Evolutionary conservation across 1,140 invertebrate species (phyloP), one percentile per base, ranked within the genome.

Genomic region (Sycophila sp.): DNA sequence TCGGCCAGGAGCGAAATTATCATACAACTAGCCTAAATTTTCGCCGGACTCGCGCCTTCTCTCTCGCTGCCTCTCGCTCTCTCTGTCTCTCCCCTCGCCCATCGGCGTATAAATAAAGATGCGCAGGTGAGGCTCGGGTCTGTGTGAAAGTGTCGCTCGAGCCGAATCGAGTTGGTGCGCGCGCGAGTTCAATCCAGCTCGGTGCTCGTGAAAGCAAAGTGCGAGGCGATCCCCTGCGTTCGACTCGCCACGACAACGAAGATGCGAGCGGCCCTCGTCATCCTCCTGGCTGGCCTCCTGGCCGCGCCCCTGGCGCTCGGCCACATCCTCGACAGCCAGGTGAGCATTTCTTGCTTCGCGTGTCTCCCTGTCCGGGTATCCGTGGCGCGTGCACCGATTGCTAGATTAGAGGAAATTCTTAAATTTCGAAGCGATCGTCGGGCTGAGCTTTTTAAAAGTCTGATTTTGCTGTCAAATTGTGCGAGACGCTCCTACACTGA

Each of bases 71-170:
- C 28, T 26, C 26, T 28, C 42, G 28, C 77, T 83, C 83, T 83
- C 56, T 32, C 64, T 42, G n/a, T n/a, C n/a, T n/a, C n/a, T n/a
- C 56, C 32, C 36, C n/a, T n/a, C n/a, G n/a, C n/a, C n/a, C n/a
- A n/a, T n/a, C 19, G 81, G 75, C 71, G 76, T 81, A 84, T 86
- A 83, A 83, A 83, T 84, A 84, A 83, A 84, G 83, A 83, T 81
- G 80, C 80, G 73, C 74, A 75, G 77, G 72, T 64, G 71, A 76
- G 77, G 75, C 73, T 69, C 73, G 74, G 77, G 63, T 75, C 79
- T 84, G 79, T 83, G 84, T 84, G 84, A 86, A 86, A 86, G 84
- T 85, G 72, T 79, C 76, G 75, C 73, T 72, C 69, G 79, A 55
- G 71, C 77, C 45, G 77, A 51, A 73, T 73, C 73, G 76, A 7